Evolutionary conservation across 2,888 invertebrate species (phyloP), one percentile per base, ranked within the genome.

Genomic region (Dynastes maya): DNA sequence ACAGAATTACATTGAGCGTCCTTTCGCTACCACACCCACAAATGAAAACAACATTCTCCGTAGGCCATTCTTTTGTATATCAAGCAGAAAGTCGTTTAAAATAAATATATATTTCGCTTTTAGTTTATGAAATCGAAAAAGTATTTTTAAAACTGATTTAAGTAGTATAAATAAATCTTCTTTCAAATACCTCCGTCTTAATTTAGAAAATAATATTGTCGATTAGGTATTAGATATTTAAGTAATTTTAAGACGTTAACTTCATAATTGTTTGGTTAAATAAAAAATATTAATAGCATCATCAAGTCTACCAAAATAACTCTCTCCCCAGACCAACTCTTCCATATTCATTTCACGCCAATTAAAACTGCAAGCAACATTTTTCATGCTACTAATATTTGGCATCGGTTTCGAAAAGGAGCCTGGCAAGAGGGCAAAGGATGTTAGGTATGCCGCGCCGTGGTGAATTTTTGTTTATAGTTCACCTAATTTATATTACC

Each of bases 341-440:
- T 51, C 67, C 76, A 80, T 81, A 80, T 83, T 80, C 81, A 82
- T 83, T 83, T 83, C 82, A 83, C 82, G 84, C 83, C 81, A 84
- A 84, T 84, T 84, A 84, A 83, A 83, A 81, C 77, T 79, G 80
- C 78, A 78, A 80, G 71, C 79, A 79, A 80, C 80, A 83, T 82
- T 83, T 82, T 82, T 83, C 81, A 81, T 77, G 80, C 79, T 80
- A 76, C 78, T 61, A 80, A 80, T 77, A 78, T 76, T 80, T 82
- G 82, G 82, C 82, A 82, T 77, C 37, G 67, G 77, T 71, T 77
- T 40, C 49, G 68, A 45, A 77, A 77, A 70, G 61, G 77, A 68
- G 71, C 61, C 70, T 77, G 77, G 71, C 77, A 77, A 58, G 63
- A 70, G 61, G 70, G 61, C 71, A 77, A 70, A 70, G 70, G 61